Evolutionary conservation across 2,888 invertebrate species (phyloP), one percentile per base, ranked within the genome.

Genomic region (Euphydryas editha): DNA sequence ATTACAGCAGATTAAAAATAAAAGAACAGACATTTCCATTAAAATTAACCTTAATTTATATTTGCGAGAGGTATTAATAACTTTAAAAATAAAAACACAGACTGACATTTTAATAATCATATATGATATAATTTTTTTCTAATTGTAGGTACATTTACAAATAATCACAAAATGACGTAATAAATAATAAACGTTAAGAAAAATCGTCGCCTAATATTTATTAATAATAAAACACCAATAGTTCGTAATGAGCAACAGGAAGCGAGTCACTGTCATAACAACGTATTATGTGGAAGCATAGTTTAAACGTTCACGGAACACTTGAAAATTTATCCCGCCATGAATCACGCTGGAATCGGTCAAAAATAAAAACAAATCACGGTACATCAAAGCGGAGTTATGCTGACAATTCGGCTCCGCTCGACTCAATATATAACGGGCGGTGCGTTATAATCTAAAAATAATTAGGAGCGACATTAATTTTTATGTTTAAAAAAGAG

Each of bases 371-470:
- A 90, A 90, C 88, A 91, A 90, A 90, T 90, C 89, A 86, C 85
- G 85, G 82, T 85, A 91, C 91, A 91, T 92, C 90, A 91, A 92
- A 92, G 92, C 86, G 78, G 79, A 90, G 90, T 90, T 92, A 92
- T 92, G 92, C 92, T 90, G 91, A 92, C 92, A 88, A 92, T 92
- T 87, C 90, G 87, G 89, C 85, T 85, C 78, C 84, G 86, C 84
- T 83, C 83, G 85, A 83, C 88, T 85, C 89, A 90, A 91, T 88
- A 90, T 92, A 92, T 87, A 83, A 87, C 90, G 82, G 87, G 85
- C 91, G 90, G 89, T 88, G 85, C 88, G 91, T 88, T 91, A 86
- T 90, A 90, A 92, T 92, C 92, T 91, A 92, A 91, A 92, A 92
- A 92, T 92, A 92, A 92, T 92, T 92, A 92, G 90, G 88, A 83